Base-by-base conservation (phyloP, 2,113 vertebrate species). In the Gnathonemus echidnorhynchus region DNA sequence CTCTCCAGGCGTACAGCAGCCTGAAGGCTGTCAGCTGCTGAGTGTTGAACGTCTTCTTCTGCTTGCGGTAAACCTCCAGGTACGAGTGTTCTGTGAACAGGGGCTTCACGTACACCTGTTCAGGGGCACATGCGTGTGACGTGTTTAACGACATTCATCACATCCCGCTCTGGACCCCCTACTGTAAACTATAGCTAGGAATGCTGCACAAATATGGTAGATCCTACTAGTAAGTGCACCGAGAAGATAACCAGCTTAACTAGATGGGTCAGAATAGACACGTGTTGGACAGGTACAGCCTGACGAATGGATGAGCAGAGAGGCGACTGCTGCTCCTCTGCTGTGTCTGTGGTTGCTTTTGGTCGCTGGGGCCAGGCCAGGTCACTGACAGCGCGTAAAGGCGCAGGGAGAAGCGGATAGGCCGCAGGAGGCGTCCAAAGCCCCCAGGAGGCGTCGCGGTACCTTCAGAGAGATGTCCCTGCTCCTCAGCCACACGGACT, bases 1-100 rank as follows among this genome's bases (percentile, higher is more conserved):
- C 98, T 93, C 98, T 96, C 98, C 98, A 99, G 27, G 96, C 95
- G 86, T 97, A 99, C 6, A 99, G 95, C 88, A 99, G 93, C 92
- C 97, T 96, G 84, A 99, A 98, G 86, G 98, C 98, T 0, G 97
- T 90, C 50, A 99, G 93, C 94, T 99, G 98, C 95, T 99, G 98
- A 0, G 97, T 97, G 94, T 99, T 97, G 80, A 99, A 97, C 86
- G 96, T 96, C 91, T 93, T 98, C 90, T 98, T 99, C 93, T 99
- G 98, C 94, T 96, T 99, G 88, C 95, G 96, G 90, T 97, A 97
- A 31, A 99, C 95, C 89, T 99, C 98, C 88, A 98, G 94, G 94
- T 99, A 99, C 0, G 98, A 98, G 91, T 99, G 97, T 48, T 99
- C 97, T 1, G 98, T 97, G 92, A 96, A 99, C 91, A 99, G 96